Percentiles rank a stretch among this genome's conserved stretches.
Conservation (phyloP, 2,888 invertebrate genomes). For the Volucella bombylans region DNA sequence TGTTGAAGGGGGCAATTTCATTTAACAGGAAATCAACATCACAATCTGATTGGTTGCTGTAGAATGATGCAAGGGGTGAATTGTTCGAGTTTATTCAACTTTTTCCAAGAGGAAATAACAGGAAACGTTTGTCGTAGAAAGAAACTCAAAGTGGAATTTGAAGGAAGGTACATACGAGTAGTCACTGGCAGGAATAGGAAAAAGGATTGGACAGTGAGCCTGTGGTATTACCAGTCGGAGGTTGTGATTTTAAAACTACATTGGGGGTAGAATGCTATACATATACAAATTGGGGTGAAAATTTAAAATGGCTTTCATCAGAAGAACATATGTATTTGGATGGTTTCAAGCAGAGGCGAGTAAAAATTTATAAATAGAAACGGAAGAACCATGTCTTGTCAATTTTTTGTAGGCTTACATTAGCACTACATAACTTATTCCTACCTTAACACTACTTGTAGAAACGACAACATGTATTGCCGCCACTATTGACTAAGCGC, state of each 20-base stretch:
- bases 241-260: conserved; percentile 27
- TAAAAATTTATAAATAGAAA: background rate
- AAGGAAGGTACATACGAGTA: background rate
- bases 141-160: background rate
- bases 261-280: background rate
- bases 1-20: conserved; percentile 42
- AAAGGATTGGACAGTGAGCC: background rate
- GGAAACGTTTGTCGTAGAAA: conserved; percentile 19
- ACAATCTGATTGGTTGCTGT: conserved; percentile 57
- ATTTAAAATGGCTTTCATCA: conserved; percentile 39
- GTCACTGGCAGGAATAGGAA: background rate
- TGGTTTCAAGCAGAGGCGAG: background rate
- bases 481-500: too few relatives aligned
- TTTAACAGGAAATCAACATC: conserved; percentile 26
- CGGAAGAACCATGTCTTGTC: background rate
- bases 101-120: background rate
- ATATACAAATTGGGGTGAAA: conserved; percentile 11
- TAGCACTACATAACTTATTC: too few relatives aligned
- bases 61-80: conserved; percentile 39
- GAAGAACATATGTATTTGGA: background rate
- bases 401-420: background rate
- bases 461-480: too few relatives aligned
- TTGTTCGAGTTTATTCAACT: conserved; percentile 3
- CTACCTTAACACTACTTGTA: too few relatives aligned
- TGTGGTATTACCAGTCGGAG: background rate